Evolutionary conservation across 2,797 vertebrate genomes (phyloP).

Genomic region (Sebastes oblongus): DNA sequence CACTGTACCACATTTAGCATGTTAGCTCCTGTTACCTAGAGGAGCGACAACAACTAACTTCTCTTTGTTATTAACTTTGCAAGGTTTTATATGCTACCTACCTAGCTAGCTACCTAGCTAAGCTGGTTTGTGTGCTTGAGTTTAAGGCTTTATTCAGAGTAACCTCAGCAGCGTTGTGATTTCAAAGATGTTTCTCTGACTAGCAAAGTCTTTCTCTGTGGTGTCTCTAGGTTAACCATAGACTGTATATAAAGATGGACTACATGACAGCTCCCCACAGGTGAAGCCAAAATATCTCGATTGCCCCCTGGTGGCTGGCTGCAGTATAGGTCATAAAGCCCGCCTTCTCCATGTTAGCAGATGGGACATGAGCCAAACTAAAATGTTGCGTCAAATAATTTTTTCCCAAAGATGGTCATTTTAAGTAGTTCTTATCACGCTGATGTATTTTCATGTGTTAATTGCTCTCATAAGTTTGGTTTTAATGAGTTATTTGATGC

Average conservation of each 20-base stretch:
- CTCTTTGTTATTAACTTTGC: neutral
- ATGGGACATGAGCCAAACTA: fast-evolving
- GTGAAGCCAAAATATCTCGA: fast-evolving
- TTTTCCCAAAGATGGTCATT: too few relatives aligned
- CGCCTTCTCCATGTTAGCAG: fast-evolving
- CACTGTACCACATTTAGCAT: neutral
- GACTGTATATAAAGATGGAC: too few relatives aligned
- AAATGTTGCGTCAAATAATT: too few relatives aligned
- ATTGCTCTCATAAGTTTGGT: fast-evolving
- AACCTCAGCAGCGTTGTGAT: neutral
- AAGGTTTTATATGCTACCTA: neutral
- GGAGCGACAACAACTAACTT: neutral
- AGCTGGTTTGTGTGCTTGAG: neutral
- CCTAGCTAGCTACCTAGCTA: neutral
- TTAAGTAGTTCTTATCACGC: too few relatives aligned
- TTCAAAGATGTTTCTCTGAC: neutral
- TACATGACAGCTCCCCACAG: fast-evolving
- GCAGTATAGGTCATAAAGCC: too few relatives aligned
- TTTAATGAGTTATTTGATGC: too few relatives aligned
- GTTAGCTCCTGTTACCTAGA: neutral
- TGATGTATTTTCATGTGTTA: fast-evolving
- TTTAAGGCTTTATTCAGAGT: neutral
- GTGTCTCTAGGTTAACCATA: neutral
- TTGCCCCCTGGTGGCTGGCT: too few relatives aligned
- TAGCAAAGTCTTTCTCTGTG: neutral